Conservation (phyloP, 1,140 invertebrate species). For the Whitmania pigra region DNA sequence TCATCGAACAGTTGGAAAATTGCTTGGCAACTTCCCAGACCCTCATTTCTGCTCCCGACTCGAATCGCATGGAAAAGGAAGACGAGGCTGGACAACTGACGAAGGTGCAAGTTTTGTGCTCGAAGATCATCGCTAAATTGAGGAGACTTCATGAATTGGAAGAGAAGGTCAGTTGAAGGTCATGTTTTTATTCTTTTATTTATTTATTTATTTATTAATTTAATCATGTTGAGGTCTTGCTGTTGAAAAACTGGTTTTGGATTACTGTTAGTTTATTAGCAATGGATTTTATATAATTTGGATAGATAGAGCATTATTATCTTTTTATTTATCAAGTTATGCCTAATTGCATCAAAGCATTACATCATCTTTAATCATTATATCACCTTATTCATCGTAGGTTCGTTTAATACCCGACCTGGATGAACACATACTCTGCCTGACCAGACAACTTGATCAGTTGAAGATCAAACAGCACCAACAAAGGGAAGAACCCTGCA, state of each 20-base stretch:
- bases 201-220: too few species aligned
- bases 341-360: too few species aligned
- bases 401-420: not conserved
- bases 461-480: not conserved
- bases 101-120: not conserved
- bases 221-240: too few species aligned
- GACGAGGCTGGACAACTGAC: not conserved
- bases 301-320: too few species aligned
- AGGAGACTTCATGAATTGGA: slow-evolving; percentile 3
- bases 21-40: not conserved
- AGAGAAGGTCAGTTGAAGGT: not conserved
- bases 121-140: not conserved
- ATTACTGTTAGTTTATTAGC: too few species aligned
- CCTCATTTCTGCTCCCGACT: not conserved
- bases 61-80: not conserved
- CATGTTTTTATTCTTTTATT: too few species aligned
- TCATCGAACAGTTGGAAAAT: slow-evolving; percentile 9
- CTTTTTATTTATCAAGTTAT: too few species aligned
- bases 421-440: not conserved
- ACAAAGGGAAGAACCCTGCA: not conserved
- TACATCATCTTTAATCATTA: too few species aligned
- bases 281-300: too few species aligned
- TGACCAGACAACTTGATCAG: not conserved
- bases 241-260: too few species aligned
- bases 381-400: too few species aligned